Evolutionary conservation across 2,888 invertebrate genomes (phyloP), one percentile per base, ranked within the genome.

Genomic region (Calliphora vomitoria): DNA sequence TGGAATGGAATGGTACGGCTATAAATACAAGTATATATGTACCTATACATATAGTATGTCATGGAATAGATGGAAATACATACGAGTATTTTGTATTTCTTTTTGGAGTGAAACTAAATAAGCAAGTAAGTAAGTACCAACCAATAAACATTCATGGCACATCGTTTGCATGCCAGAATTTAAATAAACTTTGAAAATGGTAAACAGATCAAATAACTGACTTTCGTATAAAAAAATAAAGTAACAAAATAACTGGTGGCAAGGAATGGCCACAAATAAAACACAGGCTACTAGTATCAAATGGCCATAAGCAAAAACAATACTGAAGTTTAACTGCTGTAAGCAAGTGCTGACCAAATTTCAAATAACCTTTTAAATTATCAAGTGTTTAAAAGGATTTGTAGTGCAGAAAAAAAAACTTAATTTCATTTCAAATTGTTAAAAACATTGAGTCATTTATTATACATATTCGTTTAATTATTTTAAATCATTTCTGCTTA

Each of bases 201-300:
- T 85, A 82, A 85, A 75, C 85, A 85, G 79, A 87, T 87, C 82
- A 62, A 75, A 81, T 75, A 80, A 81, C 80, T 55, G 55, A 62
- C 69, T 80, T 53, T 72, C 38, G 13, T 11, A 47, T 25, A 15
- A 20, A 47, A 60, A 50, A 47, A 69, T 8, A 53, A 44, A 64
- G 15, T 35, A 35, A 4, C 4, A 4, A 69, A 41, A 60, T 31
- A 72, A 38, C 25, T 74, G 75, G 66, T 66, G 38, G 82, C 18
- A 35, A 35, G 44, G 15, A 44, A 64, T 62, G 53, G 20, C 44
- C 35, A 38, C 5, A 25, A n/a, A 3, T 72, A 15, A 38, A 47
- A 58, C 38, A 50, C 41, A 25, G 25, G 25, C 25, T n/a, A n/a
- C n/a, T n/a, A 38, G 53, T 60, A 55, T 18, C 62, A 69, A 83